A percentile compares a stretch with the other conserved stretches of the same genome.
Conservation (phyloP, 1,140 invertebrate species). For the Drosophila pachea region DNA sequence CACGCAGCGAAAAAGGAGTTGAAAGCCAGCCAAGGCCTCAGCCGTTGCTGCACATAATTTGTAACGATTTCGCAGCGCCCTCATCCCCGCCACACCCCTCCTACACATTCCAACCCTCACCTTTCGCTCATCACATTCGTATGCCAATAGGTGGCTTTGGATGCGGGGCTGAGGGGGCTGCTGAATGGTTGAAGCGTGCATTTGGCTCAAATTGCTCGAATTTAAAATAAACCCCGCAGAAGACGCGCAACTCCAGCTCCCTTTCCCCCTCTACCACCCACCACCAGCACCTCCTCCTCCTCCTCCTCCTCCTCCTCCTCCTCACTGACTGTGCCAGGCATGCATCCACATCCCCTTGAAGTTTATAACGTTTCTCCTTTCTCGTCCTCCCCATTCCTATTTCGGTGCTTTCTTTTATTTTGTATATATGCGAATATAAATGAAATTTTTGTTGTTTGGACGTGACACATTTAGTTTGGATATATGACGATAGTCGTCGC, state of each 20-base stretch:
- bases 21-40: slow-evolving; percentile 16
- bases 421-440: slow-evolving; percentile 69
- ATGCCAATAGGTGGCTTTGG: slow-evolving; percentile 31
- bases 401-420: slow-evolving; percentile 23
- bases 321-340: not conserved
- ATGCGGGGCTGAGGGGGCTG: not conserved
- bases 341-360: slow-evolving; percentile 17
- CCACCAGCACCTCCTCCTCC: too few species aligned
- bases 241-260: slow-evolving; percentile 1
- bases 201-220: slow-evolving; percentile 62
- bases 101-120: not conserved
- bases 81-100: not conserved
- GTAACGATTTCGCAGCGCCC: slow-evolving; percentile 70
- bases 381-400: slow-evolving; percentile 4
- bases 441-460: slow-evolving; percentile 77
- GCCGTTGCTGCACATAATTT: slow-evolving; percentile 68
- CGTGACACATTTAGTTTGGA: slow-evolving; percentile 76
- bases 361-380: slow-evolving; percentile 40
- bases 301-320: not conserved
- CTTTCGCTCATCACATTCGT: not conserved
- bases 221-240: slow-evolving; percentile 66
- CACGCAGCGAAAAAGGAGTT: slow-evolving; percentile 56
- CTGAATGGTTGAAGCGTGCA: slow-evolving; percentile 6
- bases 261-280: too few species aligned
- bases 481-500: slow-evolving; percentile 60